phyloP scores from a whole-genome alignment of 2,113 vertebrate species.

The Protomyctophum bolini region DNA sequence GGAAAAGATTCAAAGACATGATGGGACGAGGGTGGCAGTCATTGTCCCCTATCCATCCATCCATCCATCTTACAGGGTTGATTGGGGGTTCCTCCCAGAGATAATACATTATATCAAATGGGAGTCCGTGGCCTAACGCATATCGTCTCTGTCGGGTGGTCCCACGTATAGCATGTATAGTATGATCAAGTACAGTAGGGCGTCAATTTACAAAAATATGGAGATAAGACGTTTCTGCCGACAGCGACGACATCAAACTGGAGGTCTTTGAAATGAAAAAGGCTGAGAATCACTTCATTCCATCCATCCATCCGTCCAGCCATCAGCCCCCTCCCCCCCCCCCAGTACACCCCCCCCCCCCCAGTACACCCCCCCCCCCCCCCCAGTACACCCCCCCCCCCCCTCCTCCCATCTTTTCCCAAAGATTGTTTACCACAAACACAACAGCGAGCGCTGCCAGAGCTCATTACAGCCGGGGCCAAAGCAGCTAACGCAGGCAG shows the following conservation, averaged over 20 bases:
- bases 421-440: conserved; percentile 75
- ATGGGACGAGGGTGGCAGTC: background rate
- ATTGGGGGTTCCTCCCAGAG: too few species aligned
- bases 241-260: background rate
- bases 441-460: conserved; percentile 61
- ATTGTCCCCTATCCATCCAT: too few species aligned
- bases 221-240: background rate
- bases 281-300: too few species aligned
- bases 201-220: too few species aligned
- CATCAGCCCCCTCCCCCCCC: conserved; percentile 5
- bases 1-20: background rate
- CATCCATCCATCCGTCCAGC: too few species aligned
- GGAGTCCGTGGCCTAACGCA: too few species aligned
- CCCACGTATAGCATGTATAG: too few species aligned
- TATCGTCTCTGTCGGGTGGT: too few species aligned
- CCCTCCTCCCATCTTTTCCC: conserved; percentile 64
- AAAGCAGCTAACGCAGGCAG: conserved; percentile 46
- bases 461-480: conserved; percentile 72
- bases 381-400: background rate
- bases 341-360: background rate
- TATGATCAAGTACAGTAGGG: too few species aligned
- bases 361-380: conserved; percentile 30
- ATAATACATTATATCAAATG: too few species aligned
- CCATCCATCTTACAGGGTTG: too few species aligned
- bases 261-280: too few species aligned